phyloP scores from a whole-genome alignment of 2,113 vertebrate genomes.

The Colinus virginianus region DNA sequence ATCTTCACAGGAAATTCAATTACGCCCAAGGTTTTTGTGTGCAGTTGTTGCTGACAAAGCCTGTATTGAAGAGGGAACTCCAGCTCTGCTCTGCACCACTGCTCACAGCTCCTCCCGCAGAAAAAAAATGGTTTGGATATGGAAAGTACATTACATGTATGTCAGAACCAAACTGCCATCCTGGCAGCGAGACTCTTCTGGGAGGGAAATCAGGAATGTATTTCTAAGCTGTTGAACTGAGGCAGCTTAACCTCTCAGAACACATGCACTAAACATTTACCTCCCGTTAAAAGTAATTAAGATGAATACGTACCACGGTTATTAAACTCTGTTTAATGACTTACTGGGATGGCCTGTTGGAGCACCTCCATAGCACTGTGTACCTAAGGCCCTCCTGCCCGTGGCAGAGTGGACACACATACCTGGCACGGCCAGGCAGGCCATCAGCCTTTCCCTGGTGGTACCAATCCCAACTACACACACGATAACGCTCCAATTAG shows the following conservation, averaged over 20 bases:
- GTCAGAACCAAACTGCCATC: conserved; percentile 15
- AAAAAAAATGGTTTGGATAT: not conserved
- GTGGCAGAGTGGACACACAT: not conserved
- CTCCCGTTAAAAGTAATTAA: conserved; percentile 19
- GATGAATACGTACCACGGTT: not conserved
- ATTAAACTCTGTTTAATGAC: not conserved
- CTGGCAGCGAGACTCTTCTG: not conserved
- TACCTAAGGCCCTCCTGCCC: not conserved
- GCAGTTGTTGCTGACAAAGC: conserved; percentile 25
- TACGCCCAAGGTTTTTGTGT: not conserved
- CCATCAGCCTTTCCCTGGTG: not conserved
- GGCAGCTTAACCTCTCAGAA: not conserved
- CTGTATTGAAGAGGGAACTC: not conserved
- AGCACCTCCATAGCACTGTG: not conserved
- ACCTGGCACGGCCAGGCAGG: not conserved
- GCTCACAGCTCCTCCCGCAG: conserved; percentile 25
- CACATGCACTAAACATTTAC: not conserved
- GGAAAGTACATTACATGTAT: not conserved
- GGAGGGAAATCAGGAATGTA: not conserved
- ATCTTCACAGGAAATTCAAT: conserved; percentile 53
- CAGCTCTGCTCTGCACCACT: not conserved
- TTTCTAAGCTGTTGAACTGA: conserved; percentile 32
- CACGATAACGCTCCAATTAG: not conserved
- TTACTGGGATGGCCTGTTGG: not conserved
- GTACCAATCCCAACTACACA: not conserved